Percentiles rank a stretch among this genome's conserved stretches.
Evolutionary conservation across 1,140 invertebrate genomes (phyloP).

Genomic region (Cherax destructor): DNA sequence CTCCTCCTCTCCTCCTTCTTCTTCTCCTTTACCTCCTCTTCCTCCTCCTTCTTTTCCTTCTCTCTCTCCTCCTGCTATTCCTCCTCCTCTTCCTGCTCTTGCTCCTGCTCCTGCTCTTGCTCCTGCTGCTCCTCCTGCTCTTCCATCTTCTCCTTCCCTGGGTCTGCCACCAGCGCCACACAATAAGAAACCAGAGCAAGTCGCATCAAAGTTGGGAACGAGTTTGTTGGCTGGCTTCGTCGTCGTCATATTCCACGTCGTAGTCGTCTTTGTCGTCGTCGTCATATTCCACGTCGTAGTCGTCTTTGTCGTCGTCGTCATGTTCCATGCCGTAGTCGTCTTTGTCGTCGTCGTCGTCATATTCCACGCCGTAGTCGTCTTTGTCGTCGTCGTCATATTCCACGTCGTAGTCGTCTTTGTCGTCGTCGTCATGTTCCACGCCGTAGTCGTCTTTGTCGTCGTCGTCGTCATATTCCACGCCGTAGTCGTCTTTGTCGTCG

Average conservation of each 20-base stretch:
- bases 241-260: not conserved
- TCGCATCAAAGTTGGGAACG: slow-evolving; percentile 25
- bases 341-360: not conserved
- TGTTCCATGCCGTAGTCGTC: not conserved
- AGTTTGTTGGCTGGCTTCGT: slow-evolving; percentile 21
- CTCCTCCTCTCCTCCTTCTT: not conserved
- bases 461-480: too few species aligned
- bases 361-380: not conserved
- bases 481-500: too few species aligned
- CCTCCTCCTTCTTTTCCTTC: not conserved
- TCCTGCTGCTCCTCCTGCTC: not conserved
- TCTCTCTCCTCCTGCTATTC: not conserved
- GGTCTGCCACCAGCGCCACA: not conserved
- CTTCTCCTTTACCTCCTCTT: not conserved
- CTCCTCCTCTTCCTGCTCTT: too few species aligned
- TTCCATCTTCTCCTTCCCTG: not conserved
- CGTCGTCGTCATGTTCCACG: too few species aligned
- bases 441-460: too few species aligned
- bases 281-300: not conserved
- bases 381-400: not conserved
- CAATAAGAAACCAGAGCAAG: slow-evolving; percentile 43
- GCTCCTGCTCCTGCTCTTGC: not conserved
- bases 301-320: not conserved
- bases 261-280: too few species aligned
- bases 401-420: not conserved